Evolutionary conservation across 2,888 invertebrate genomes (phyloP).

Genomic region (Pocota personata): DNA sequence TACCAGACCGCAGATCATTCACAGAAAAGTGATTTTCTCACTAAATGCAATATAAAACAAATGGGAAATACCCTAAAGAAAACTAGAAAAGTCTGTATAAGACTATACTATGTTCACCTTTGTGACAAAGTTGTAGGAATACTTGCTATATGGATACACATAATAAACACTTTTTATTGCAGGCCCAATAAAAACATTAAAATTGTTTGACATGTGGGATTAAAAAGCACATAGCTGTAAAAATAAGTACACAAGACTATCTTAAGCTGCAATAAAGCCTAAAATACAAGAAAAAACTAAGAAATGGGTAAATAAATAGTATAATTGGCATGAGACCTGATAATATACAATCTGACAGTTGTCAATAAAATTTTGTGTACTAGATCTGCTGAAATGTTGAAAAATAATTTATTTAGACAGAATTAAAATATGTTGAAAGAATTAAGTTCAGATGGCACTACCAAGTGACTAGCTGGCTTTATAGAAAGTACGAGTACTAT

Average conservation of each 20-base stretch:
- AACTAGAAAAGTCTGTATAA: not conserved
- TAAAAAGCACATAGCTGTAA: not conserved
- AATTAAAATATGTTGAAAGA: no score
- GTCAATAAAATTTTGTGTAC: not conserved
- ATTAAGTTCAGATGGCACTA: no score
- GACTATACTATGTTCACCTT: not conserved
- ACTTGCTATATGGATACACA: no score
- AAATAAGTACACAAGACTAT: not conserved
- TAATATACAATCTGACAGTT: not conserved
- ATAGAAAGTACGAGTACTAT: no score
- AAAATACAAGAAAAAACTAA: not conserved
- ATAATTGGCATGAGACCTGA: not conserved
- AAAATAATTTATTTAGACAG: no score
- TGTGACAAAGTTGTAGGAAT: not conserved
- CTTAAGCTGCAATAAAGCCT: not conserved
- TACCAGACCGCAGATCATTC: not conserved
- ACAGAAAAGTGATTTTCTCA: not conserved
- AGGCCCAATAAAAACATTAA: not conserved
- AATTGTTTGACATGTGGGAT: not conserved
- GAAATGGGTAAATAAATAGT: not conserved
- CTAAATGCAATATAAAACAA: not conserved
- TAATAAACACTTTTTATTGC: no score
- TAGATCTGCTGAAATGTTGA: no score
- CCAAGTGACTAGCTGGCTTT: no score
- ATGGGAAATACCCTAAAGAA: not conserved